Base-by-base conservation (phyloP, 2,888 invertebrate species). In the Syrista parreyssii region DNA sequence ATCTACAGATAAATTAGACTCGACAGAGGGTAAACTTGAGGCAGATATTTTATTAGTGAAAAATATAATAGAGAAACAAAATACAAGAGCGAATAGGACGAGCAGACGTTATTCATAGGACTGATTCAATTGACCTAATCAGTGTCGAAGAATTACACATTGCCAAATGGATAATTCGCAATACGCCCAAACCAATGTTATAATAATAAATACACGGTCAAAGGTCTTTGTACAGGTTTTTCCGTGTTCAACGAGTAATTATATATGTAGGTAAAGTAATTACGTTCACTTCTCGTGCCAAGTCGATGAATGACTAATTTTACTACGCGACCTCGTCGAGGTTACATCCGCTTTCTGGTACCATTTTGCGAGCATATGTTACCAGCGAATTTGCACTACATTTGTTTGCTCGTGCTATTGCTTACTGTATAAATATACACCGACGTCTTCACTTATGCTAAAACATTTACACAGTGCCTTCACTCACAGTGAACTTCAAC, bases 321-420 rank as follows among this genome's bases (percentile, higher is more conserved):
- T 71, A 74, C 74, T 15, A 12, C 68, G 69, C 36, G 33, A 68
- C 75, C 40, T 11, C 15, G 31, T 68, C 75, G 34, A 77, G 74
- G 69, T 32, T 74, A 40, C 75, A 77, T 77, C 77, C 77, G 77
- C 77, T 36, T 77, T 77, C 74, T 69, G 71, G 75, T 71, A 36
- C 32, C 40, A 75, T 32, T 75, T 75, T 68, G 23, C 6, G 40
- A 23, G 33, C 34, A 40, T 68, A 12, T 68, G 2, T 74, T 4
- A 68, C 33, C 75, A 40, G 32, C 68, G 32, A 77, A 74, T 77
- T 77, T 75, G 77, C 71, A 75, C 75, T 36, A 12, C 15, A 36
- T 75, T 40, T 71, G 55, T 36, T 23, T 55, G 55, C 55, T 55
- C 55, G 9, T 55, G 55, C 55, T 55, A 55, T 55, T 55, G 23